A percentile compares a stretch with the other conserved stretches of the same genome.
Evolutionary conservation across 2,797 vertebrate genomes (phyloP).

Genomic region (Sebastes trivittatus): DNA sequence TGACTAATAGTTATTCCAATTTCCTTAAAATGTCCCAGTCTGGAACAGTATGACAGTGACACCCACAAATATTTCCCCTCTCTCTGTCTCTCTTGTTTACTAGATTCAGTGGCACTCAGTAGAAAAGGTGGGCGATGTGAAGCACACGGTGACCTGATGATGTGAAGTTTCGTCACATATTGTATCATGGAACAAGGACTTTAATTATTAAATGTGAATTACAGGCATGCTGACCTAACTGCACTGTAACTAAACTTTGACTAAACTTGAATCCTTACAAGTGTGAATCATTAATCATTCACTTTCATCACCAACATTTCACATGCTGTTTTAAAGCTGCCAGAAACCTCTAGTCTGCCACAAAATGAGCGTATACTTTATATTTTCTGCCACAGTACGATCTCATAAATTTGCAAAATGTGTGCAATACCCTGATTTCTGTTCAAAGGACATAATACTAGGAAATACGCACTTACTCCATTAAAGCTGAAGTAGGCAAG

Average conservation of each 20-base stretch:
- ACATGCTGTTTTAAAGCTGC: neutral
- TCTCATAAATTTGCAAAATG: too few species aligned
- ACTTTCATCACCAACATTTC: neutral
- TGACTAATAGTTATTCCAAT: conserved; percentile 45
- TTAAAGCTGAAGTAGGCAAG: neutral
- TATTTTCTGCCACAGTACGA: too few species aligned
- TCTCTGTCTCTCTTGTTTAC: neutral
- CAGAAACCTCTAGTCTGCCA: neutral
- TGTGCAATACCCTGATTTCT: neutral
- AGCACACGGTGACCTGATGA: neutral
- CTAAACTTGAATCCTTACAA: neutral
- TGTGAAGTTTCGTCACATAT: neutral
- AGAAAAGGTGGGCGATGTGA: neutral
- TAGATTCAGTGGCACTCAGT: neutral
- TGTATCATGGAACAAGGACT: neutral
- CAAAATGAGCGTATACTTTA: neutral
- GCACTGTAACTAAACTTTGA: neutral
- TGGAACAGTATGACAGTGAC: conserved; percentile 20
- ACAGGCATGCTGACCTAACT: neutral
- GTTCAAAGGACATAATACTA: neutral
- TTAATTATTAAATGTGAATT: neutral
- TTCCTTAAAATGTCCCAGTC: conserved; percentile 19
- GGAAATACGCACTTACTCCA: neutral
- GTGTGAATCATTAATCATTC: neutral
- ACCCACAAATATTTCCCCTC: neutral